phyloP scores from a whole-genome alignment of 2,113 vertebrate genomes.

The Chaetorhynchus papuensis region DNA sequence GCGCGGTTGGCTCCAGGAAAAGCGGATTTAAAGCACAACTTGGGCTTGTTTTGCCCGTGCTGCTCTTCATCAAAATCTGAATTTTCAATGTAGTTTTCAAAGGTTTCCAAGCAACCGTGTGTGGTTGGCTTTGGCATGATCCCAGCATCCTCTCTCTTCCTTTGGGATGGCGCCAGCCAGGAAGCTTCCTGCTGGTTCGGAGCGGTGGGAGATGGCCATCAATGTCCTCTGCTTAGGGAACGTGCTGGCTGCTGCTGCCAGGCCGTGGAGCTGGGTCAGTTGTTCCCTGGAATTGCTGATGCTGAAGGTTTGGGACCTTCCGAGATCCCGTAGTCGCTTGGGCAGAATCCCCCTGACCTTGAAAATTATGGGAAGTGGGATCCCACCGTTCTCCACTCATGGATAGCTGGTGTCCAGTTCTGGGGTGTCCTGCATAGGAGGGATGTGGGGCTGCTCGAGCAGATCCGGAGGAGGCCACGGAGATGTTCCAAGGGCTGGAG shows the following conservation, averaged over 20 bases:
- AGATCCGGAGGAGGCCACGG: accelerated
- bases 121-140: background rate
- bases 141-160: background rate
- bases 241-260: background rate
- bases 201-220: background rate
- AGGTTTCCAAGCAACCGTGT: constrained; percentile 12
- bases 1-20: background rate
- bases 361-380: background rate
- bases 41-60: background rate
- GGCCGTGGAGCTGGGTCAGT: accelerated
- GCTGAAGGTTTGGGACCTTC: background rate
- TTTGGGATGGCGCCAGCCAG: background rate
- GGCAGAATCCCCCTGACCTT: background rate
- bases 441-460: background rate
- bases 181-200: background rate
- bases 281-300: background rate
- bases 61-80: background rate
- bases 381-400: accelerated
- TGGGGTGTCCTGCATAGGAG: background rate
- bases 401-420: background rate
- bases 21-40: background rate
- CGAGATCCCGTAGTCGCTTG: accelerated
- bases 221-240: accelerated
- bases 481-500: background rate
- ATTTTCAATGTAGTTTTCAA: background rate